A percentile compares a stretch with the other conserved stretches of the same genome.
phyloP scores from a whole-genome alignment of 2,113 vertebrate genomes.

The Crotalus helleri region DNA sequence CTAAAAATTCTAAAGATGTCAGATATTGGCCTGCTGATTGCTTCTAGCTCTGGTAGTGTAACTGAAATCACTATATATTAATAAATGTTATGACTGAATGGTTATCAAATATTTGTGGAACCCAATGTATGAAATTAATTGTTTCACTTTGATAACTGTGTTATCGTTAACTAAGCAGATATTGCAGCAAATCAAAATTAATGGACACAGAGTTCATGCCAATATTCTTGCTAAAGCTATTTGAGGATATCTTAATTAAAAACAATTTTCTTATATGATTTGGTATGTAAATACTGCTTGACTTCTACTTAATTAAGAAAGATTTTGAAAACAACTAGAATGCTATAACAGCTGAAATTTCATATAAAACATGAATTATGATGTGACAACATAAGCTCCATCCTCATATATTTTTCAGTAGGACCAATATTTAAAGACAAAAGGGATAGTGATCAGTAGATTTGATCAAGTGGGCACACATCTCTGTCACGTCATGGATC shows the following conservation, averaged over 20 bases:
- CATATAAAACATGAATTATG: not conserved
- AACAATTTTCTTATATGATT: slow-evolving; percentile 12
- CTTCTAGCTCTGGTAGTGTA: not conserved
- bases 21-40: not conserved
- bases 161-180: not conserved
- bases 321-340: not conserved
- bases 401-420: not conserved
- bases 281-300: not conserved
- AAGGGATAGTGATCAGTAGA: not conserved
- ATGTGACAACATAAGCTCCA: not conserved
- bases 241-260: slow-evolving; percentile 4
- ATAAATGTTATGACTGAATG: not conserved
- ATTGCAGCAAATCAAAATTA: slow-evolving; percentile 5
- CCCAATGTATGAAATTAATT: not conserved
- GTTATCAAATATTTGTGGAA: not conserved
- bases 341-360: not conserved
- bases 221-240: not conserved
- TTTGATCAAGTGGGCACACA: not conserved
- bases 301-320: not conserved
- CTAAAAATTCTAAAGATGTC: not conserved
- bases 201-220: not conserved
- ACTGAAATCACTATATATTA: not conserved
- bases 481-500: not conserved
- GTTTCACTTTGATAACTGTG: slow-evolving; percentile 8
- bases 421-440: not conserved